These are phyloP conservation scores for Centropus unirufus DNA, from an alignment of 2,113 vertebrate genomes.

Conservation along the genomic window DNA sequence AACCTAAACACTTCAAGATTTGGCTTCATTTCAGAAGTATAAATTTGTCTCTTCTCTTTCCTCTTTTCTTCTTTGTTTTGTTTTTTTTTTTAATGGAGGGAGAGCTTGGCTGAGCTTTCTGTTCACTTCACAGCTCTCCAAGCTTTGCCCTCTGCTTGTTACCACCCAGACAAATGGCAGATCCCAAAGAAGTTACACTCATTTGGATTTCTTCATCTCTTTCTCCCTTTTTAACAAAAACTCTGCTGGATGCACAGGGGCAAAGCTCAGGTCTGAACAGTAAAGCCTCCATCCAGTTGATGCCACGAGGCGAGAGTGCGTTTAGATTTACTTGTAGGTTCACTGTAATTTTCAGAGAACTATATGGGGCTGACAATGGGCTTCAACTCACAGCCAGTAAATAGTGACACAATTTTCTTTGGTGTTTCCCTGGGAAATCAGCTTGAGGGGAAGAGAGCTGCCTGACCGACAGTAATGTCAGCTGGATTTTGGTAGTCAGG, in stretches of 20 bases:
- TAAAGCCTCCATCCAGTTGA: neutral
- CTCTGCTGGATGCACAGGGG: neutral
- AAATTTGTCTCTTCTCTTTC: neutral
- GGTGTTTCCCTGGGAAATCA: neutral
- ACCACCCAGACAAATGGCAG: neutral
- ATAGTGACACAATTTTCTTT: neutral
- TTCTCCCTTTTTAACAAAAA: neutral
- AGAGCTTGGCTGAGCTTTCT: neutral
- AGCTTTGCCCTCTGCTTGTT: neutral
- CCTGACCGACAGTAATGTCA: neutral
- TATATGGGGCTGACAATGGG: neutral
- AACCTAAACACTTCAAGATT: neutral
- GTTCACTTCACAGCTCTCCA: neutral
- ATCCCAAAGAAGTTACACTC: neutral
- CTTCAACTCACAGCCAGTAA: neutral
- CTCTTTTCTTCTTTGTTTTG: neutral
- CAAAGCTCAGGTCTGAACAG: neutral
- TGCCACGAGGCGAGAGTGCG: neutral
- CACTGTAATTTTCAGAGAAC: neutral
- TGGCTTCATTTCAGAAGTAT: neutral
- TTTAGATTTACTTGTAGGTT: neutral
- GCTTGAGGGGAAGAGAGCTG: neutral
- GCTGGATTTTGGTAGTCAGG: neutral
- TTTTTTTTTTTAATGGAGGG: neutral
- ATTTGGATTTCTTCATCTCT: neutral